These are phyloP conservation scores for Coccyzus lansbergi DNA, from an alignment of 2,797 vertebrate genomes.

Conservation along the genomic window DNA sequence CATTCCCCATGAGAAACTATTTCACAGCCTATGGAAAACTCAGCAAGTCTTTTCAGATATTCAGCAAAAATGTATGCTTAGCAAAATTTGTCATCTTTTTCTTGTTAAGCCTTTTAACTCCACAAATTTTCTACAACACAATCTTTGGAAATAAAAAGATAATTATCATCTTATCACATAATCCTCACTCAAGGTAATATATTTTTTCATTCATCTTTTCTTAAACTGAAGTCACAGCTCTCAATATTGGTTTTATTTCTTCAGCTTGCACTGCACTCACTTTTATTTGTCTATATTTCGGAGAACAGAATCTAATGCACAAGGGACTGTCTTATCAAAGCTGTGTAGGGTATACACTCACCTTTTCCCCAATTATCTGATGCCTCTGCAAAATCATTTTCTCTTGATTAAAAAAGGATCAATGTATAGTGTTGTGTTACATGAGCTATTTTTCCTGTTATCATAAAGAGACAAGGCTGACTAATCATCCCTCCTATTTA, in stretches of 20 bases:
- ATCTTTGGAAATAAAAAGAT: not conserved
- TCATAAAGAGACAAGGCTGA: not conserved
- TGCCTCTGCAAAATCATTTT: conserved; percentile 24
- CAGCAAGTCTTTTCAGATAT: not conserved
- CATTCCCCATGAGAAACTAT: not conserved
- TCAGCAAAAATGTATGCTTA: not conserved
- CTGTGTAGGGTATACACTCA: not conserved
- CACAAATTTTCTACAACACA: not conserved
- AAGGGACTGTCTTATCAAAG: conserved; percentile 15
- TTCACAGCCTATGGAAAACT: not conserved
- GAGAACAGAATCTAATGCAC: not conserved
- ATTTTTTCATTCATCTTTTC: not conserved
- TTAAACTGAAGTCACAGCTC: conserved; percentile 17
- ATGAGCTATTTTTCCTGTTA: conserved; percentile 23
- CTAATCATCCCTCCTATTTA: not conserved
- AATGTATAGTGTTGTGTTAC: conserved; percentile 10
- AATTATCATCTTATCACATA: not conserved
- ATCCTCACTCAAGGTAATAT: not conserved
- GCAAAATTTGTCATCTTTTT: conserved; percentile 6
- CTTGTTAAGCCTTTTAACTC: not conserved
- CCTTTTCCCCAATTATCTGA: not conserved
- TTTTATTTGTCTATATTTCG: not conserved
- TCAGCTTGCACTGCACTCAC: not conserved
- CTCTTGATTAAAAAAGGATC: conserved; percentile 49
- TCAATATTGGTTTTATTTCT: conserved; percentile 3